phyloP scores from a whole-genome alignment of 2,797 vertebrate species.

The Chiloscyllium punctatum region DNA sequence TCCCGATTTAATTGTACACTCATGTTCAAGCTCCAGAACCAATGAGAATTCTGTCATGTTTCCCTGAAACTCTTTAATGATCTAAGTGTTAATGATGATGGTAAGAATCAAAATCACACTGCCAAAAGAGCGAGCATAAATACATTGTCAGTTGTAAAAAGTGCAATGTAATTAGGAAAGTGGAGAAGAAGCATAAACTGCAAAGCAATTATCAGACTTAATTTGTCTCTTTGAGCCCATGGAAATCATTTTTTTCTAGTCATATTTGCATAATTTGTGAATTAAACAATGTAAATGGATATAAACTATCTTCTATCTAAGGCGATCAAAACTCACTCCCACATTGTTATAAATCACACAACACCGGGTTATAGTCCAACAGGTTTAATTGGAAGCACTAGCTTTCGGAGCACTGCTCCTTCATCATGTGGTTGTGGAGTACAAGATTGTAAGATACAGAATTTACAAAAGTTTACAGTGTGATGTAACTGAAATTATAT shows the following conservation, averaged over 20 bases:
- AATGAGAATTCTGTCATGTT: neutral
- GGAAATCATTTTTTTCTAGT: neutral
- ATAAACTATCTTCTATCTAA: neutral
- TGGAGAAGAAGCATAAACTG: neutral
- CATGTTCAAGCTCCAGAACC: neutral
- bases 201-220: slow-evolving; percentile 18
- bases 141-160: neutral
- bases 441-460: too few species aligned
- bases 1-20: neutral
- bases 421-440: too few species aligned
- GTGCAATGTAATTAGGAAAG: slow-evolving; percentile 25
- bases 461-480: too few species aligned
- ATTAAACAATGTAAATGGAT: slow-evolving; percentile 9
- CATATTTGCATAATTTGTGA: slow-evolving; percentile 14
- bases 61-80: slow-evolving; percentile 26
- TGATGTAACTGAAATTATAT: too few species aligned
- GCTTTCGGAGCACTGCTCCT: too few species aligned
- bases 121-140: slow-evolving; percentile 19
- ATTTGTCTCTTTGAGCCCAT: slow-evolving; percentile 23
- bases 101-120: neutral
- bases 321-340: neutral
- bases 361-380: too few species aligned
- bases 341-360: neutral
- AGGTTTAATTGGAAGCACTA: too few species aligned
- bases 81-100: neutral